A percentile compares a stretch with the other conserved stretches of the same genome.
These are phyloP conservation scores for Panthera tigris DNA, from an alignment of 2,113 vertebrate genomes.

Conservation along the genomic window DNA sequence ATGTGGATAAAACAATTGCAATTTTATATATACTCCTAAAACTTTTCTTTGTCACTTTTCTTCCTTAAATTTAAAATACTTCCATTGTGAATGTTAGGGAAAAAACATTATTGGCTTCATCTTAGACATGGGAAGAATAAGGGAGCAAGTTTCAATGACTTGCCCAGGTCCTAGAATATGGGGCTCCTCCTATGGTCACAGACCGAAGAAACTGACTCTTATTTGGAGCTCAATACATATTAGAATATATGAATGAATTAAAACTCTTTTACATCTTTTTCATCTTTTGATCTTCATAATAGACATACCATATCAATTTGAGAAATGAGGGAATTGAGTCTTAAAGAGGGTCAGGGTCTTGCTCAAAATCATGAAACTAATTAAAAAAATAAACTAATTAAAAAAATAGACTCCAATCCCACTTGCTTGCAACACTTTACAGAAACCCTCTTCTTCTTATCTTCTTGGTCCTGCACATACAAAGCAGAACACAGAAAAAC, in stretches of 20 bases:
- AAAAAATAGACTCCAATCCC: background rate
- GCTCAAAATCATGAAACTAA: background rate
- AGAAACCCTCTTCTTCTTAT: background rate
- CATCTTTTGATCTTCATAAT: constrained; percentile 37
- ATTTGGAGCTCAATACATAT: background rate
- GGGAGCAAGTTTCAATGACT: background rate
- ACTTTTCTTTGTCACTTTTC: background rate
- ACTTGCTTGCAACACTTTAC: background rate
- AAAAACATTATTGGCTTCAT: background rate
- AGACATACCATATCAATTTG: background rate
- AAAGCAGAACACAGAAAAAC: background rate
- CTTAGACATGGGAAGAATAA: background rate
- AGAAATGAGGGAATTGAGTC: constrained; percentile 29
- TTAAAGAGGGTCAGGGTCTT: constrained; percentile 25
- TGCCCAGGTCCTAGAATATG: background rate
- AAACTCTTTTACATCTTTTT: constrained; percentile 5
- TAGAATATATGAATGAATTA: constrained; percentile 8
- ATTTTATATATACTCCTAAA: background rate
- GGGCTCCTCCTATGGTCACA: background rate
- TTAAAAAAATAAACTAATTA: constrained; percentile 16
- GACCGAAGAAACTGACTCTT: background rate
- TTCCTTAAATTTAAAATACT: background rate
- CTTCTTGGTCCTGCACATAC: background rate
- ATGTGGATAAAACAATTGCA: background rate
- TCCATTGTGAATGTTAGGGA: background rate